Evolutionary conservation across 2,888 invertebrate species (phyloP).

Genomic region (Phaonia tiefii): DNA sequence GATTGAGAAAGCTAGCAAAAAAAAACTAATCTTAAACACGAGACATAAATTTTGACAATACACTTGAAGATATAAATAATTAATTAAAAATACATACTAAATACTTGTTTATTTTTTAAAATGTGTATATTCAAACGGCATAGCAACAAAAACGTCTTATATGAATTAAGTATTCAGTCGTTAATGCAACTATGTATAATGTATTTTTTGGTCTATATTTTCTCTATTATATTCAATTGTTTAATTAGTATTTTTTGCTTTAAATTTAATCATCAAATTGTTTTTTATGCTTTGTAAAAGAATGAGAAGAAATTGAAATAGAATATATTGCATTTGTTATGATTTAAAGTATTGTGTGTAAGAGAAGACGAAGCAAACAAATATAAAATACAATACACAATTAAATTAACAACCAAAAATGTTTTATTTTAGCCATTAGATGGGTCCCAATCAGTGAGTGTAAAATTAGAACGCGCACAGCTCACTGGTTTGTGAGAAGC

Average conservation of each 20-base stretch:
- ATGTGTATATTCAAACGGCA: background rate
- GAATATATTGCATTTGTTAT: slow-evolving; percentile 60
- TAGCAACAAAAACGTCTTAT: background rate
- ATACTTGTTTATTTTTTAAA: too few species aligned
- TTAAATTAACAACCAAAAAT: too few species aligned
- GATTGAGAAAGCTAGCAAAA: slow-evolving; percentile 21
- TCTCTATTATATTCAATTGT: slow-evolving; percentile 22
- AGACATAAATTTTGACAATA: slow-evolving; percentile 76
- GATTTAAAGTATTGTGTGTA: slow-evolving; percentile 24
- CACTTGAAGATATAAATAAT: slow-evolving; percentile 72
- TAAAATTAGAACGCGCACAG: too few species aligned
- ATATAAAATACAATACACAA: too few species aligned
- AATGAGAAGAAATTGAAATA: background rate
- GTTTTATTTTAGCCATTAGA: too few species aligned
- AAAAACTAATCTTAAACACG: slow-evolving; percentile 52
- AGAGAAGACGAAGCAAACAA: background rate
- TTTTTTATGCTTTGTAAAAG: slow-evolving; percentile 40
- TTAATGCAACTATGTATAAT: background rate
- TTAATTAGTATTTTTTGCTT: slow-evolving; percentile 34
- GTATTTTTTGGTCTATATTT: background rate
- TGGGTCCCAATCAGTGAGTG: too few species aligned
- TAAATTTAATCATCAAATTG: slow-evolving; percentile 36
- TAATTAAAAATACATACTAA: slow-evolving; percentile 34
- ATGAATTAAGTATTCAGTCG: background rate
- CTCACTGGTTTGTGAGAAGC: too few species aligned